These are phyloP conservation scores for Eupsilia transversa DNA, from an alignment of 2,888 invertebrate species.

Conservation along the genomic window DNA sequence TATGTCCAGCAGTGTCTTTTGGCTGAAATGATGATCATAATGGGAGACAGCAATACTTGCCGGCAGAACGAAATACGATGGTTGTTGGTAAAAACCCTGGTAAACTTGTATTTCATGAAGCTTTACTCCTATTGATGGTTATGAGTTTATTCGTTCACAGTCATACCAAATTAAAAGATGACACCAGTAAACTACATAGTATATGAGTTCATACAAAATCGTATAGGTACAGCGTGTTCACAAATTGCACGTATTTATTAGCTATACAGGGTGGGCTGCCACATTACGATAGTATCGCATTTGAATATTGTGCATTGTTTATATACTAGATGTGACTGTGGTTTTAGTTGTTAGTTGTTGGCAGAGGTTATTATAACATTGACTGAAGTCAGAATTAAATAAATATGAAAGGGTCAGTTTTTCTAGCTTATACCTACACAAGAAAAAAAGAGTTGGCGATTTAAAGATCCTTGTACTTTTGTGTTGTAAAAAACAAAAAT, in stretches of 20 bases:
- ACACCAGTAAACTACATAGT: conserved; percentile 5
- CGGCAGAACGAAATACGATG: background rate
- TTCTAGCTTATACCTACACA: background rate
- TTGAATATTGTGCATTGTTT: conserved; percentile 31
- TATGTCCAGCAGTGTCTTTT: no score
- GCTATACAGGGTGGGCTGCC: conserved; percentile 25
- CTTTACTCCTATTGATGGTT: background rate
- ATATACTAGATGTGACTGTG: conserved; percentile 5
- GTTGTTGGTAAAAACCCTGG: background rate
- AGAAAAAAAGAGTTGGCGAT: background rate
- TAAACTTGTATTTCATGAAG: background rate
- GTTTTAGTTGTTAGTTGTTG: background rate
- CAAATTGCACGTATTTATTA: conserved; percentile 33
- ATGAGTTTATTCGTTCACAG: background rate
- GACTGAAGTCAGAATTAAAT: background rate
- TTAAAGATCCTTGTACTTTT: background rate
- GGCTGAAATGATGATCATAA: no score
- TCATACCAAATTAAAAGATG: background rate
- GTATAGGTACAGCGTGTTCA: conserved; percentile 13
- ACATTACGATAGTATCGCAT: conserved; percentile 28
- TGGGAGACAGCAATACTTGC: no score
- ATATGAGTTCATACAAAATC: conserved; percentile 18
- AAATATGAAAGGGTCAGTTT: background rate
- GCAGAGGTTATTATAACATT: background rate
- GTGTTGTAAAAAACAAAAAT: background rate